These are phyloP conservation scores for Sarotherodon lohbergeri DNA, from an alignment of 2,113 vertebrate genomes.

Conservation along the genomic window DNA sequence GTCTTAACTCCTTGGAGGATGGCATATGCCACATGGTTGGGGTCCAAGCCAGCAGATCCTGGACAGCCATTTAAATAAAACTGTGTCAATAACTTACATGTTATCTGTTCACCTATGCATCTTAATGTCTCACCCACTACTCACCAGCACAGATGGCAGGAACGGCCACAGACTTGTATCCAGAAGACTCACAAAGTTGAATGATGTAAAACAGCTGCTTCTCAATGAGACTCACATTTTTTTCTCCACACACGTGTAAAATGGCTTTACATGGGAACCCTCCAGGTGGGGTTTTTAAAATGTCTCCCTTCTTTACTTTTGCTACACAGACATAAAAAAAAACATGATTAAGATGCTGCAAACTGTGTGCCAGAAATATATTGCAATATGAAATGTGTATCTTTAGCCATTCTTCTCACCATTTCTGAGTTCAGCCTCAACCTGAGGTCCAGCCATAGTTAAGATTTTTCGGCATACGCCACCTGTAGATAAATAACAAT, in stretches of 20 bases:
- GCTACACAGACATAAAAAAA: neutral
- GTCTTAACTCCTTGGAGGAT: slow-evolving; percentile 46
- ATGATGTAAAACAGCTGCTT: slow-evolving; percentile 30
- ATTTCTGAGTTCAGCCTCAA: slow-evolving; percentile 24
- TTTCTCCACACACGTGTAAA: slow-evolving; percentile 53
- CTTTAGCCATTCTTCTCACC: neutral
- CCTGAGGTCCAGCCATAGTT: slow-evolving; percentile 43
- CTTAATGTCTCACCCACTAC: neutral
- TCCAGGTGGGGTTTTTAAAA: slow-evolving; percentile 39
- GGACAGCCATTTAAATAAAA: neutral
- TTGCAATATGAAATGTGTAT: neutral
- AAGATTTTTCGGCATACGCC: slow-evolving; percentile 60
- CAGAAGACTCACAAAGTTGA: slow-evolving; percentile 9
- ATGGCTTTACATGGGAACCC: slow-evolving; percentile 44
- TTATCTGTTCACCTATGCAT: neutral
- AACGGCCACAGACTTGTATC: slow-evolving; percentile 51
- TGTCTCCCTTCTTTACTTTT: neutral
- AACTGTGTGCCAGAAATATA: neutral
- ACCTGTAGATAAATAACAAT: neutral
- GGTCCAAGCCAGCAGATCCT: slow-evolving; percentile 44
- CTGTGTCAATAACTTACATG: neutral
- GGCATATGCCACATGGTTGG: slow-evolving; percentile 32
- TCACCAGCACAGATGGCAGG: slow-evolving; percentile 62
- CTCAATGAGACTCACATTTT: neutral
- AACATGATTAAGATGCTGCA: neutral